Evolutionary conservation across 2,113 vertebrate genomes (phyloP).

Genomic region (Stictonetta naevosa): DNA sequence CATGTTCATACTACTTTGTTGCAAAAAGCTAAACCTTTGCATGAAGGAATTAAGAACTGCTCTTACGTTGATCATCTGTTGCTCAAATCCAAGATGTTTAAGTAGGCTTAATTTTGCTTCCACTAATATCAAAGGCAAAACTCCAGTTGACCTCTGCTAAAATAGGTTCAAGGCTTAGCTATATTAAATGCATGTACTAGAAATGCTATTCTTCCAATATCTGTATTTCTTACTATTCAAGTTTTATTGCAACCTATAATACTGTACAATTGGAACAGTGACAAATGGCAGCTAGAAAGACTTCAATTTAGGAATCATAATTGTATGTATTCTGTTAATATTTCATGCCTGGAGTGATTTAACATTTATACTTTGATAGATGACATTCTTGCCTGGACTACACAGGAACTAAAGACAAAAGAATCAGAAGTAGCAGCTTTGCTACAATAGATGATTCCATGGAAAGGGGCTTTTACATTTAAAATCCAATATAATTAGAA

Average conservation of each 20-base stretch:
- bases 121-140: not conserved
- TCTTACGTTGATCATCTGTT: not conserved
- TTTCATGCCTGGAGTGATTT: conserved; percentile 34
- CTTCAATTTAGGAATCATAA: conserved; percentile 55
- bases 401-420: not conserved
- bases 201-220: conserved; percentile 34
- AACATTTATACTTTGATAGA: conserved; percentile 44
- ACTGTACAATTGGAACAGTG: not conserved
- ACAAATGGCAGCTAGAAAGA: conserved; percentile 46
- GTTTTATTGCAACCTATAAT: not conserved
- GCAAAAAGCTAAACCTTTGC: conserved; percentile 28
- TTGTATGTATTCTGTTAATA: conserved; percentile 55
- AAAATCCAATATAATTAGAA: not conserved
- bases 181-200: conserved; percentile 28
- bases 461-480: conserved; percentile 1
- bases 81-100: conserved; percentile 2
- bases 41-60: not conserved
- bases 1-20: conserved; percentile 12
- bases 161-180: not conserved
- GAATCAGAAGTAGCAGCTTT: not conserved
- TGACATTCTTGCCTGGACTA: conserved; percentile 12
- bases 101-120: not conserved
- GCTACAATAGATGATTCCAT: not conserved
- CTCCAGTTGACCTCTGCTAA: conserved; percentile 1
- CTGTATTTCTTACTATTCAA: not conserved